Conservation (phyloP, 2,797 vertebrate species). For the Sparidentex hasta region DNA sequence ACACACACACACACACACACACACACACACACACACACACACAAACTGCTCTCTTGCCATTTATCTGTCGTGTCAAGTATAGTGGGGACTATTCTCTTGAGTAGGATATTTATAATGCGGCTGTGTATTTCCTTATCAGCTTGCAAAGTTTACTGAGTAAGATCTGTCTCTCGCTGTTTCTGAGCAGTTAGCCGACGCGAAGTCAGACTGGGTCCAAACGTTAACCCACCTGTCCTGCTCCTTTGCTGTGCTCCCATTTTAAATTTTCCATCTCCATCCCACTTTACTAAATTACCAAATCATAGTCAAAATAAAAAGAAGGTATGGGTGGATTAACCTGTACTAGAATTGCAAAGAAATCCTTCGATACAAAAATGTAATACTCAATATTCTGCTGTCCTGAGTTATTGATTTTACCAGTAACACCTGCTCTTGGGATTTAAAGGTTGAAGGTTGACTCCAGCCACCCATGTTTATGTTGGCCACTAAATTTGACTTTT, state of each 20-base stretch:
- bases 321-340: background rate
- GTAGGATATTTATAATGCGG: conserved; percentile 71
- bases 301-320: background rate
- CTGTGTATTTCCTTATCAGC: conserved; percentile 65
- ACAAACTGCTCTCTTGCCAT: conserved; percentile 62
- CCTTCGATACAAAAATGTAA: background rate
- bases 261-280: background rate
- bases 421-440: background rate
- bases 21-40: background rate
- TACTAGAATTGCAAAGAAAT: background rate
- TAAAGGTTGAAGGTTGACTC: too few species aligned
- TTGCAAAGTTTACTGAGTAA: conserved; percentile 44
- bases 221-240: conserved; percentile 34
- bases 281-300: background rate
- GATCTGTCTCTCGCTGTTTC: conserved; percentile 36
- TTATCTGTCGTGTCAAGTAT: conserved; percentile 74
- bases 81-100: conserved; percentile 68
- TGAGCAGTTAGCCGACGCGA: conserved; percentile 45
- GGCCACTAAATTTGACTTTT: background rate
- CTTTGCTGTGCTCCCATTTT: background rate
- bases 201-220: conserved; percentile 20
- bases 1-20: too few species aligned
- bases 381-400: background rate
- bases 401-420: background rate
- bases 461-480: too few species aligned